Base-by-base conservation (phyloP, 2,113 vertebrate genomes). In the Cyprinodon brontotheroides region DNA sequence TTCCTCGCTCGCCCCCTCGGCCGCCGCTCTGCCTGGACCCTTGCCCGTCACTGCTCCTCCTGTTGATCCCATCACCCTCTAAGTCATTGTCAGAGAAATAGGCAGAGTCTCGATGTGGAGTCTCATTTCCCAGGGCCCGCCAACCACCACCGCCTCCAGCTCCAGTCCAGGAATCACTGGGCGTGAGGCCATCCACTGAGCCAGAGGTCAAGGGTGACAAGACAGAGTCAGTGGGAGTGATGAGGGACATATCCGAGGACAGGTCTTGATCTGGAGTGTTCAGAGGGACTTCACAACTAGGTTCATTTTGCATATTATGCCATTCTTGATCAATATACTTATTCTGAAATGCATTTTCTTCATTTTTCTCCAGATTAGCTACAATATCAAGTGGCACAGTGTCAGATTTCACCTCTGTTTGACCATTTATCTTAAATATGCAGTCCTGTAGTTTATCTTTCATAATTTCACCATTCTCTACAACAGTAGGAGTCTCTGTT, bases 41-140 rank as follows among this genome's bases (percentile, higher is more conserved):
- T 1, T 89, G 70, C 63, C 90, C 91, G 4, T 94, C 94, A 0
- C 86, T 81, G 68, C 87, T 84, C 79, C 91, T 93, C 84, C 93
- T 87, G 78, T 65, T 89, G 47, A 87, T 81, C 79, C 91, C 93
- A 0, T 95, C 95, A 6, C 91, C 85, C 57, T 96, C 95, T 89
- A 87, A 93, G 73, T 96, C 95, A 22, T 92, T 95, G 65, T 96
- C 95, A 3, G 95, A 96, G 88, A 96, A 96, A 77, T 96, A 96
- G 39, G 95, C 95, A 4, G 95, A 96, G 88, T 96, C 95, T 71
- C 95, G 81, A 80, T 96, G 93, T 1, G 94, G 94, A 3, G 89
- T 96, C 67, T 95, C 93, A 22, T 87, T 89, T 70, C 94, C 95
- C 59, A 96, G 91, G 70, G 93, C 92, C 88, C 95, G 93, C 92